These are phyloP conservation scores for Tenebrio molitor DNA, from an alignment of 1,140 invertebrate species.

Conservation along the genomic window DNA sequence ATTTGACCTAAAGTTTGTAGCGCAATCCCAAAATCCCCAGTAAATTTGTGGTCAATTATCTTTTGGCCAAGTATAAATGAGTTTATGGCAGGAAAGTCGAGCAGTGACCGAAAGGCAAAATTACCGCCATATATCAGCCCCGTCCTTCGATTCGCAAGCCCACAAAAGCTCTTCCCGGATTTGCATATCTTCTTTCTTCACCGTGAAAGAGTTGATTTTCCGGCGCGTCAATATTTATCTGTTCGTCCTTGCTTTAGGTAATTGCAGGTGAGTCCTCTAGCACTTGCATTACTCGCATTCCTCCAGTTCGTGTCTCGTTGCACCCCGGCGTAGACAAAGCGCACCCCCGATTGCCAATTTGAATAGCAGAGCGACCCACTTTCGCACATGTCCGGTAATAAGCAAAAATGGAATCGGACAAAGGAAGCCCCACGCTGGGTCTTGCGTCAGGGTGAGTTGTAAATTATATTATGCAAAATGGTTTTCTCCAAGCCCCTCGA, in stretches of 20 bases:
- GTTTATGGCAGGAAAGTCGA: conserved; percentile 62
- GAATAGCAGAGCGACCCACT: conserved; percentile 16
- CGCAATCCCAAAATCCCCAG: conserved; percentile 59
- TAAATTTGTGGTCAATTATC: conserved; percentile 64
- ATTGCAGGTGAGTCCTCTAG: conserved; percentile 33
- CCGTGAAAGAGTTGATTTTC: conserved; percentile 13
- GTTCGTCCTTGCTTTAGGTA: conserved; percentile 1
- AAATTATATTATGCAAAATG: conserved; percentile 46
- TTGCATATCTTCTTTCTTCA: too few relatives aligned
- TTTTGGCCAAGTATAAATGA: conserved; percentile 64
- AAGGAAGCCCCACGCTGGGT: background rate
- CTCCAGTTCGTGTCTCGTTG: too few relatives aligned
- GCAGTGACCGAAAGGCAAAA: conserved; percentile 61
- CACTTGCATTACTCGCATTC: too few relatives aligned
- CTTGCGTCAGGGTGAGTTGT: conserved; percentile 16
- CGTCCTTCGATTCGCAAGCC: conserved; percentile 53
- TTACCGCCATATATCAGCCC: conserved; percentile 62
- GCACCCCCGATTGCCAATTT: too few relatives aligned
- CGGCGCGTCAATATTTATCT: background rate
- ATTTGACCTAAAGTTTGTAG: conserved; percentile 57
- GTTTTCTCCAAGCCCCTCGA: conserved; percentile 20
- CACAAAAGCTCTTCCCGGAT: conserved; percentile 27
- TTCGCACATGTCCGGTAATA: conserved; percentile 35
- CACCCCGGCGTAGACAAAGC: too few relatives aligned
- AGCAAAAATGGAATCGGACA: conserved; percentile 22